Evolutionary conservation across 2,888 invertebrate species (phyloP).

Genomic region (Phalangium opilio): DNA sequence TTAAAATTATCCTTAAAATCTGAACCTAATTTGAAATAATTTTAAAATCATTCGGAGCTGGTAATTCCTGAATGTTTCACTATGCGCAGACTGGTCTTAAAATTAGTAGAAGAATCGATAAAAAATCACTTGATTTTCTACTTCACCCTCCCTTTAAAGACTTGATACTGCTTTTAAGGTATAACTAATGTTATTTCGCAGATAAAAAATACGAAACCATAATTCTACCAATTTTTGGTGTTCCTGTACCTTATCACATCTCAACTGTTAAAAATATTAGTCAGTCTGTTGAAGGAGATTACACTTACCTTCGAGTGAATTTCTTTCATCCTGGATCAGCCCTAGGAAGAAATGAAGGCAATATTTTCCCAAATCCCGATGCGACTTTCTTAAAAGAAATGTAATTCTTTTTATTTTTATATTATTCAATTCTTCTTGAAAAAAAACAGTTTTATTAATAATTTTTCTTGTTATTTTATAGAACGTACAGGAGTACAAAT

Average conservation of each 20-base stretch:
- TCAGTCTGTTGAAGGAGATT: conserved; percentile 95
- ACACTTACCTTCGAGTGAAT: conserved; percentile 91
- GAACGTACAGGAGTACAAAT: conserved; percentile 90
- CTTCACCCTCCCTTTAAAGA: too few species aligned
- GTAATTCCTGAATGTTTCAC: too few species aligned
- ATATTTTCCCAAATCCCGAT: conserved; percentile 80
- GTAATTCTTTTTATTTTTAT: conserved; percentile 39
- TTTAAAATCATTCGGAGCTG: too few species aligned
- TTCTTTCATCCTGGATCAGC: conserved; percentile 97
- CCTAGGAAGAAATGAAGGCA: conserved; percentile 83
- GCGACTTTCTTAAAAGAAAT: conserved; percentile 97
- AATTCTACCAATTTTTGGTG: conserved; percentile 90
- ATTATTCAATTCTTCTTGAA: too few species aligned
- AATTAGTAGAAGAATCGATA: too few species aligned
- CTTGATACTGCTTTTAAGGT: too few species aligned
- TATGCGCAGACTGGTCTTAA: too few species aligned
- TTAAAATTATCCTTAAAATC: too few species aligned
- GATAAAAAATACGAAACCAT: conserved; percentile 96
- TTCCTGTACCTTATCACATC: conserved; percentile 95
- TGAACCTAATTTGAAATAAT: too few species aligned
- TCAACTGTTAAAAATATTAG: conserved; percentile 98
- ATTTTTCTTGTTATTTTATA: conserved; percentile 22
- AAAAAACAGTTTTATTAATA: too few species aligned
- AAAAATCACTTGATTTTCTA: too few species aligned
- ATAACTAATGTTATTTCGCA: too few species aligned